phyloP scores from a whole-genome alignment of 2,888 invertebrate species.

The Acanthosepion esculentum region DNA sequence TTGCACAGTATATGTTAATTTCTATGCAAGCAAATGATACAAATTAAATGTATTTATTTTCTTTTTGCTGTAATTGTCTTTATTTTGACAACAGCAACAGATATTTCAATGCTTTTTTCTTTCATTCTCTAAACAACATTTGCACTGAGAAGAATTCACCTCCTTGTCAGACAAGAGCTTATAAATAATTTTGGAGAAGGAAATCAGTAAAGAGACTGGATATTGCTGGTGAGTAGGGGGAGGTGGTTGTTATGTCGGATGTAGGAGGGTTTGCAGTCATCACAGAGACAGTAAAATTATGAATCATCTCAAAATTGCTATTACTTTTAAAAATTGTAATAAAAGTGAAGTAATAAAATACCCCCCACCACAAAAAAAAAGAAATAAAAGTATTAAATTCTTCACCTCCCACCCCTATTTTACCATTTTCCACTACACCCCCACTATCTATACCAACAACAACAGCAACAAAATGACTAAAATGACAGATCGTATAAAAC shows the following conservation, averaged over 20 bases:
- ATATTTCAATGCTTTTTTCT: neutral
- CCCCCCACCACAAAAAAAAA: neutral
- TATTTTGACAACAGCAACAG: neutral
- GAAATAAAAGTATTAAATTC: neutral
- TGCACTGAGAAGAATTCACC: neutral
- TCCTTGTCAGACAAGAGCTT: neutral
- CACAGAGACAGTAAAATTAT: slow-evolving; percentile 4
- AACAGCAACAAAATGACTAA: neutral
- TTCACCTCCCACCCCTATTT: neutral
- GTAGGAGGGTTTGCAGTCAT: neutral
- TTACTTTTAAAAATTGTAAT: slow-evolving; percentile 5
- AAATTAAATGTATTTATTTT: neutral
- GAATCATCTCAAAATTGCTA: slow-evolving; percentile 18
- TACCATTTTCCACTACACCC: neutral
- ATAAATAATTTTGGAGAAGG: neutral
- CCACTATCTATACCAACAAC: neutral
- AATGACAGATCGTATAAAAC: slow-evolving; percentile 33
- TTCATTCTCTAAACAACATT: neutral
- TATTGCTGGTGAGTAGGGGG: neutral
- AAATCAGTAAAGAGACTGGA: slow-evolving; percentile 33
- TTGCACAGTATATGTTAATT: neutral
- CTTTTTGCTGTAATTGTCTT: neutral
- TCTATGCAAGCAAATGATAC: neutral
- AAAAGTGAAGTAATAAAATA: neutral
- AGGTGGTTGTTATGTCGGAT: neutral